Percentiles rank a stretch among this genome's conserved stretches.
These are phyloP conservation scores for Trachelipus rathkii DNA, from an alignment of 1,140 invertebrate genomes.

Conservation along the genomic window DNA sequence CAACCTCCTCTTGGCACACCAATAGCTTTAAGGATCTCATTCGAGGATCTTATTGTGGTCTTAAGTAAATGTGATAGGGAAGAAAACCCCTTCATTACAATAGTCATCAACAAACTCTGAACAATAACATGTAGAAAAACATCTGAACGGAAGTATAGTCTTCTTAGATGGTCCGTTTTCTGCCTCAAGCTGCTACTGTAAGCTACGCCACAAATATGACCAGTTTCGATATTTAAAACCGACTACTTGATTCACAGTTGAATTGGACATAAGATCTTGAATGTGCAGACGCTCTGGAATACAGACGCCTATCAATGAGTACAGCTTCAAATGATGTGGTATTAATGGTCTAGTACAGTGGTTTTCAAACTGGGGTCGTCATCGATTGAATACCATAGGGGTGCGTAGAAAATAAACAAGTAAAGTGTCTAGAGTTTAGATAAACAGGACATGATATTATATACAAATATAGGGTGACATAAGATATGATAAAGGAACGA, in stretches of 20 bases:
- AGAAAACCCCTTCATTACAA: too few species aligned
- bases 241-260: constrained; percentile 39
- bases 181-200: constrained; percentile 33
- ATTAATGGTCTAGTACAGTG: constrained; percentile 35
- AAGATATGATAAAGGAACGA: too few species aligned
- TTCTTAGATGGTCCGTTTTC: constrained; percentile 31
- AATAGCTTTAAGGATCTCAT: constrained; percentile 32
- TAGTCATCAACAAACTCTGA: too few species aligned
- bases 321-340: constrained; percentile 27
- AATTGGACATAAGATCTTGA: constrained; percentile 38
- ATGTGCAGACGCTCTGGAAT: constrained; percentile 38
- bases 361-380: too few species aligned
- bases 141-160: constrained; percentile 30
- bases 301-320: constrained; percentile 30
- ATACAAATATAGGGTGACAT: too few species aligned
- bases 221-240: constrained; percentile 37
- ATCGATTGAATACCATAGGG: too few species aligned
- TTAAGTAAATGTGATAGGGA: too few species aligned
- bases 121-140: constrained; percentile 28
- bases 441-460: too few species aligned
- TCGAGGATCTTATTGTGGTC: constrained; percentile 29
- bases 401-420: too few species aligned
- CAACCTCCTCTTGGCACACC: constrained; percentile 35
- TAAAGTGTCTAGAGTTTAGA: too few species aligned
- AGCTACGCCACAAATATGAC: constrained; percentile 36